These are phyloP conservation scores for Gymnoscelis rufifasciata DNA, from an alignment of 2,888 invertebrate species.

Conservation along the genomic window DNA sequence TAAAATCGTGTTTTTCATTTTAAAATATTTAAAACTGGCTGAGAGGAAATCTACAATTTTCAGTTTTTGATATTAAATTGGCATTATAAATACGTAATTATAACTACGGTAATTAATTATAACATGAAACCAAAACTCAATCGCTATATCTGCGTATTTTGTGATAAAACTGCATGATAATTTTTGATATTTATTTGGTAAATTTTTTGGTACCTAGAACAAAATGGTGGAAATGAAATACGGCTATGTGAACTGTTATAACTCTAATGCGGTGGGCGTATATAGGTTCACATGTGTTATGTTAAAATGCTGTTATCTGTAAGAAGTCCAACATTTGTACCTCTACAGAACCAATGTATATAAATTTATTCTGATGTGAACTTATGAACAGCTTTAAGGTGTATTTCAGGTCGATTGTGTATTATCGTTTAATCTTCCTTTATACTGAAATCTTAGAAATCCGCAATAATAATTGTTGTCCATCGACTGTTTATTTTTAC, in stretches of 20 bases:
- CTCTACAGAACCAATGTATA: slow-evolving; percentile 4
- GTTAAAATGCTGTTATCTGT: slow-evolving; percentile 1
- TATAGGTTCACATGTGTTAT: background rate
- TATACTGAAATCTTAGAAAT: background rate
- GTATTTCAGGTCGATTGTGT: background rate
- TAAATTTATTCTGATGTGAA: too few species aligned
- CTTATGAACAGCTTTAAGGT: slow-evolving; percentile 5
- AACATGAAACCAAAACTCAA: too few species aligned
- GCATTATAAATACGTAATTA: too few species aligned
- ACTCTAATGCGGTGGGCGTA: too few species aligned
- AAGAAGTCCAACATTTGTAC: slow-evolving; percentile 5
- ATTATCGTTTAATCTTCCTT: background rate
- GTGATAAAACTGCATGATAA: background rate
- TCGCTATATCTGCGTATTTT: background rate
- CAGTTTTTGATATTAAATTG: too few species aligned
- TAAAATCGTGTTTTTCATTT: background rate
- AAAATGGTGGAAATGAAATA: too few species aligned
- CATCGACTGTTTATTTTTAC: too few species aligned
- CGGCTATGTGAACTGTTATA: too few species aligned
- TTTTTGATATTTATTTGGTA: background rate
- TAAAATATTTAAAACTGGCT: background rate
- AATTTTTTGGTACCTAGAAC: too few species aligned
- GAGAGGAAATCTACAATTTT: too few species aligned
- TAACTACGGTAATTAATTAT: background rate
- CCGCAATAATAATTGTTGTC: background rate